These are phyloP conservation scores for Ichneumon xanthorius DNA, from an alignment of 2,888 invertebrate genomes.

Conservation along the genomic window DNA sequence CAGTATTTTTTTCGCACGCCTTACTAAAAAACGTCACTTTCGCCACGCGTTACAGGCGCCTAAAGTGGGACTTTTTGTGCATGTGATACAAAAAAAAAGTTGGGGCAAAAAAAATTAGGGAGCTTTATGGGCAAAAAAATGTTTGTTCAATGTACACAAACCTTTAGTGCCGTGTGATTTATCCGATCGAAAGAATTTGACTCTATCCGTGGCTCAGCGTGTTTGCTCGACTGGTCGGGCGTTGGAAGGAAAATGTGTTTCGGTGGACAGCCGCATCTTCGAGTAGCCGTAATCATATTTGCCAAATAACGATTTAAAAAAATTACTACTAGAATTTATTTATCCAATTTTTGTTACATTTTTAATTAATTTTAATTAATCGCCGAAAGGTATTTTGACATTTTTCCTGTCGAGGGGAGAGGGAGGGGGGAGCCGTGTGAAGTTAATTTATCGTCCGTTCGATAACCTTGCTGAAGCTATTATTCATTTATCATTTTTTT, in stretches of 20 bases:
- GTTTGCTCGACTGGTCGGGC: constrained; percentile 8
- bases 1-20: too few species aligned
- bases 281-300: constrained; percentile 75
- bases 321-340: constrained; percentile 1
- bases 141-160: not conserved
- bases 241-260: constrained; percentile 16
- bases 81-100: too few species aligned
- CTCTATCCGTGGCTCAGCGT: not conserved
- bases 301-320: not conserved
- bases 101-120: too few species aligned
- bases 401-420: not conserved
- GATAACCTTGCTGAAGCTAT: constrained; percentile 17
- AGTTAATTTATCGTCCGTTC: constrained; percentile 21
- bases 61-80: too few species aligned
- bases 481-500: constrained; percentile 19
- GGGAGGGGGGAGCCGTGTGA: constrained; percentile 5
- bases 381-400: constrained; percentile 49
- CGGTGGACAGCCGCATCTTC: constrained; percentile 74
- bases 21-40: too few species aligned
- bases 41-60: too few species aligned
- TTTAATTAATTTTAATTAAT: constrained; percentile 43
- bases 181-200: constrained; percentile 8
- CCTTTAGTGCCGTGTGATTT: not conserved
- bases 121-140: too few species aligned
- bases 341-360: constrained; percentile 38